A percentile compares a stretch with the other conserved stretches of the same genome.
These are phyloP conservation scores for Heliornis fulica DNA, from an alignment of 2,113 vertebrate genomes.

Conservation along the genomic window DNA sequence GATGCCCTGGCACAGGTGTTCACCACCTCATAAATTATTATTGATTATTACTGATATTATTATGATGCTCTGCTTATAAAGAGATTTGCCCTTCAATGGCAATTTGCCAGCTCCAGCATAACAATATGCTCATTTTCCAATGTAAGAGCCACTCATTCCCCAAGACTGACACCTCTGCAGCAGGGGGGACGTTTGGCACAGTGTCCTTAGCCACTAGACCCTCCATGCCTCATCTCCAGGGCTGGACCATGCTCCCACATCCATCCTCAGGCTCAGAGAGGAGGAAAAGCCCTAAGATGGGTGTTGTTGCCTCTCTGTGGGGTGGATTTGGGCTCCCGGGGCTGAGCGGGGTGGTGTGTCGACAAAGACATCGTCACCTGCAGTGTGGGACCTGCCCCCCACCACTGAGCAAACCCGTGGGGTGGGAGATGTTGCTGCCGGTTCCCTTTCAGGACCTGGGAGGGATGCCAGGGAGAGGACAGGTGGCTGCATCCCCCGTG, in stretches of 20 bases:
- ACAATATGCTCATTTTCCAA: neutral
- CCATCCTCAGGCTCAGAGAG: neutral
- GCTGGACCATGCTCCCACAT: neutral
- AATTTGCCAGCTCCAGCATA: neutral
- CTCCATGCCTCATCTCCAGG: neutral
- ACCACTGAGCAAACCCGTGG: accelerated
- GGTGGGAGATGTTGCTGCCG: neutral
- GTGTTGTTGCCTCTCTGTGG: accelerated
- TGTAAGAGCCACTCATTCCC: accelerated
- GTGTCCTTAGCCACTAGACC: neutral
- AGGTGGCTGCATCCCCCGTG: accelerated
- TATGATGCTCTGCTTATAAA: neutral
- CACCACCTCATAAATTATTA: too few relatives aligned
- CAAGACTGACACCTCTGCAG: neutral
- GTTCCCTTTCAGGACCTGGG: neutral
- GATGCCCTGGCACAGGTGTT: accelerated
- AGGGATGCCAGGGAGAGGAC: accelerated
- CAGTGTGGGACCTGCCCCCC: neutral
- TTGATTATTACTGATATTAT: too few relatives aligned
- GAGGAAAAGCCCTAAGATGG: neutral
- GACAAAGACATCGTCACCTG: neutral
- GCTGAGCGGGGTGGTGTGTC: neutral
- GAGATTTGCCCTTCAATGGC: neutral
- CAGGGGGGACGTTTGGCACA: neutral
- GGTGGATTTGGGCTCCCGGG: neutral